Percentiles rank a stretch among this genome's conserved stretches.
Conservation (phyloP, 2,888 invertebrate species). For the Drosophila bunnanda region DNA sequence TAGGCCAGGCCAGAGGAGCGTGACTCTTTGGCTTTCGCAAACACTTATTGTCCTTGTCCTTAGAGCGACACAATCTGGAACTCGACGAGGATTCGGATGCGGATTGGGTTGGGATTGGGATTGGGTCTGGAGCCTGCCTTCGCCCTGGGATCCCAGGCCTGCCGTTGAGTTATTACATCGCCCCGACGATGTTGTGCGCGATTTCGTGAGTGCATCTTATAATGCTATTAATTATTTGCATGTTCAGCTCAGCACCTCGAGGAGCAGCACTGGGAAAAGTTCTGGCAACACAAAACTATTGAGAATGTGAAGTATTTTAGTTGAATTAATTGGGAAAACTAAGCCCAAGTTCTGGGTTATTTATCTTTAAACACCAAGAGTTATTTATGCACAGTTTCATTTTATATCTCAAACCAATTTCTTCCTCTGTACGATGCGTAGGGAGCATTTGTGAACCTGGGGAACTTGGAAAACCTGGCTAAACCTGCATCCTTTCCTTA, state of each 20-base stretch:
- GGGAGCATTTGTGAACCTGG: constrained; percentile 27
- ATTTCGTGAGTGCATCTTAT: constrained; percentile 85
- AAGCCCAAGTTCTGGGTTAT: not conserved
- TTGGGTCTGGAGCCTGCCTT: constrained; percentile 1
- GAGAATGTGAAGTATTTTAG: not conserved
- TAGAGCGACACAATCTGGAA: constrained; percentile 42
- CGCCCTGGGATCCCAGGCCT: constrained; percentile 16
- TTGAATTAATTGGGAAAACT: not conserved
- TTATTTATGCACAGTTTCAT: not conserved
- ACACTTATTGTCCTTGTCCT: constrained; percentile 80
- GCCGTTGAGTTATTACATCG: constrained; percentile 81
- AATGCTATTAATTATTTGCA: constrained; percentile 85
- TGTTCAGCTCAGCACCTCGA: constrained; percentile 72
- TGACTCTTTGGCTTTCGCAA: constrained; percentile 70
- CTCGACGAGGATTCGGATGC: constrained; percentile 24
- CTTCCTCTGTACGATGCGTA: constrained; percentile 17
- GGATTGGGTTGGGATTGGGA: not conserved
- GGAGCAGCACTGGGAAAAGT: not conserved
- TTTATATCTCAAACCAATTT: not conserved
- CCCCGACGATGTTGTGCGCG: constrained; percentile 79
- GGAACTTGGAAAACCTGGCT: not conserved
- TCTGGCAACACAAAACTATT: not conserved
- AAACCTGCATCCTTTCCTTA: constrained; percentile 62
- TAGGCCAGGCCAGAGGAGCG: constrained; percentile 71
- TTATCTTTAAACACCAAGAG: no score